These are phyloP conservation scores for Cynopterus sphinx DNA, from an alignment of 2,797 vertebrate genomes.

Conservation along the genomic window DNA sequence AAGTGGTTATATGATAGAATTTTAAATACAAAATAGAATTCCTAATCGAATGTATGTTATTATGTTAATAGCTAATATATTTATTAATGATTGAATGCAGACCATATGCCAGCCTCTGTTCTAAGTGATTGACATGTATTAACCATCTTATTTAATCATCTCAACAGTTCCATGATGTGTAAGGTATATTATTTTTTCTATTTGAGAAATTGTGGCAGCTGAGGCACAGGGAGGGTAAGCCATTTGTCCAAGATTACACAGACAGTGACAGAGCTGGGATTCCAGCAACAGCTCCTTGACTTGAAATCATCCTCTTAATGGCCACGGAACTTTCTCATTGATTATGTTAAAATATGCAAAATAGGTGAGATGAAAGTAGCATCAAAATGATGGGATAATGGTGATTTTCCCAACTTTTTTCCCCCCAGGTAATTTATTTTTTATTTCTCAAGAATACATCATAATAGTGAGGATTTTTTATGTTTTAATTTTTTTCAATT, in stretches of 20 bases:
- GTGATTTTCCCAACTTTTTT: neutral
- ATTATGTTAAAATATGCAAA: neutral
- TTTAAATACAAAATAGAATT: conserved; percentile 30
- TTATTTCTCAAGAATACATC: neutral
- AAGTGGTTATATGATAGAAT: neutral
- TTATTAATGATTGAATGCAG: neutral
- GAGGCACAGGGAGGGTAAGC: neutral
- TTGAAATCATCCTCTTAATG: neutral
- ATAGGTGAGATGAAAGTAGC: neutral
- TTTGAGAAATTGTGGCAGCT: neutral
- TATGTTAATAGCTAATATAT: neutral
- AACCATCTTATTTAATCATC: neutral
- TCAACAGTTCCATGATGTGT: neutral
- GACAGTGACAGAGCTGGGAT: neutral
- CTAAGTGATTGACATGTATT: neutral
- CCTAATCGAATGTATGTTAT: neutral
- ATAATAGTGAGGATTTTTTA: neutral
- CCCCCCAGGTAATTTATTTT: neutral
- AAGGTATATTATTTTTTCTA: neutral
- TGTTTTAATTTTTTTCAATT: too few species aligned
- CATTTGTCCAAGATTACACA: neutral
- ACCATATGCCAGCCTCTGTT: neutral
- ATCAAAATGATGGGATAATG: neutral
- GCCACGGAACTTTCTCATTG: neutral
- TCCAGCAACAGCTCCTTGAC: neutral